Base-by-base conservation (phyloP, 2,888 invertebrate species). In the Serrognathus titanus region DNA sequence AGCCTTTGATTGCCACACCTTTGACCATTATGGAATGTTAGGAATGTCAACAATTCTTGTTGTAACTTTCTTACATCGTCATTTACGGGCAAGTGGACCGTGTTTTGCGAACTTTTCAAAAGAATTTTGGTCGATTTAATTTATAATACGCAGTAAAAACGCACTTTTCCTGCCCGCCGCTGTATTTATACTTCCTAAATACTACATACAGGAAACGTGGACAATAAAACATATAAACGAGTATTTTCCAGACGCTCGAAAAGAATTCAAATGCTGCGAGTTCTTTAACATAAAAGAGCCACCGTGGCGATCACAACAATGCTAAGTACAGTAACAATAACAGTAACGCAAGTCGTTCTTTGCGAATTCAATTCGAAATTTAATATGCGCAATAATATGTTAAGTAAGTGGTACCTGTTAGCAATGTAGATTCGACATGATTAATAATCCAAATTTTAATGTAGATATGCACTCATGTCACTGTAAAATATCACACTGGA, bases 1-100 rank as follows among this genome's bases (percentile, higher is more conserved):
- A 60, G 57, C 55, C 51, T 61, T 56, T 55, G 53, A 57, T 54
- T 61, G 74, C 74, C 76, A 75, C 75, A 75, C 76, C 75, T 75
- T 73, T 66, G 65, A 63, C 68, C 68, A 69, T 67, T 65, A 64
- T 67, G 74, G 75, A 71, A 76, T 76, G 72, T 64, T 55, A 71
- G 63, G 75, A 74, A 76, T 75, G 74, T 69, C 63, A 71, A 68
- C 68, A 70, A 71, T 69, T 64, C 61, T 46, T 50, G 49, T 37
- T 11, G 59, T 60, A 53, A 59, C 50, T 55, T 40, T 35, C 39
- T 24, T 37, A 58, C 13, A 49, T 11, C 38, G 10, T 36, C 10
- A 31, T 40, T 40, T 38, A 50, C 43, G 35, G 31, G 43, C 38
- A 11, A 37, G 38, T 7, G 16, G 36, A 48, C 36, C 24, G 36